Base-by-base conservation (phyloP, 2,888 invertebrate species). In the Agriotes lineatus region DNA sequence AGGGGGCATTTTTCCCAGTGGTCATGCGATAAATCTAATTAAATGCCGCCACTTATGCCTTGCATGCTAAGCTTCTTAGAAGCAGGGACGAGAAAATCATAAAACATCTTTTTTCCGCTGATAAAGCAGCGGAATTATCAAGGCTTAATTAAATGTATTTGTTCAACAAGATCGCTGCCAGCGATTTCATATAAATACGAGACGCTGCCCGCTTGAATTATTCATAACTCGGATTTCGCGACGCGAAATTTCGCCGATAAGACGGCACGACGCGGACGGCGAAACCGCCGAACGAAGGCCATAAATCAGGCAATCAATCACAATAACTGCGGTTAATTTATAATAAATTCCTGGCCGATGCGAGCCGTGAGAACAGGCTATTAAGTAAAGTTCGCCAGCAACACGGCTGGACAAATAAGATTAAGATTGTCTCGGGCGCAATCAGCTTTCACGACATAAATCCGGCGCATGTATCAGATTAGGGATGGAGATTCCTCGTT, bases 381-480 rank as follows among this genome's bases (percentile, higher is more conserved):
- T 69, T 71, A 71, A 66, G 63, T 61, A 65, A 63, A 72, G 71
- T 70, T 67, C 67, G 70, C 63, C 48, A 66, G 61, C 67, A 72
- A 71, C 70, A 69, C 70, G 63, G 72, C 66, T 64, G 71, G 72
- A 73, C 72, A 71, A 73, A 73, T 69, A 69, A 65, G 69, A 71
- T 71, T 71, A 67, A 68, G 70, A 67, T 67, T 72, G 69, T 68
- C 69, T 69, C 56, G 42, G 62, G 68, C 65, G 64, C 68, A 73
- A 73, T 72, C 72, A 70, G 72, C 65, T 72, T 73, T 73, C 73
- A 73, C 73, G 73, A 73, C 73, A 73, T 73, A 73, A 73, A 72
- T 73, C 69, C 70, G 67, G 66, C 57, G 72, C 73, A 71, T 67
- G 73, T 73, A 73, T 73, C 72, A 67, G 73, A 73, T 73, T 71